phyloP scores from a whole-genome alignment of 2,888 invertebrate species.

The Morpho deidamia region DNA sequence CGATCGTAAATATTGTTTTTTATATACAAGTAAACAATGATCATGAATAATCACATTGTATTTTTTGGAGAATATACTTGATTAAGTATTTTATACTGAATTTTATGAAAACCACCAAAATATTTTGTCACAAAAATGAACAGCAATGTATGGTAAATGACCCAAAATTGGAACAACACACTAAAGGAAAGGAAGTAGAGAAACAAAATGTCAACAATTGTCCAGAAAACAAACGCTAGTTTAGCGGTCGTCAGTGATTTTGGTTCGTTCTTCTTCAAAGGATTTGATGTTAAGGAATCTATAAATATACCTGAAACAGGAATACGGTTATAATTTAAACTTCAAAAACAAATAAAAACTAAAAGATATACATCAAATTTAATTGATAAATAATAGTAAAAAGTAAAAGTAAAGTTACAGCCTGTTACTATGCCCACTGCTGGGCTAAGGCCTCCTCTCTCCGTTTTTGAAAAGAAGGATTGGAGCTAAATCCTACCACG shows the following conservation, averaged over 20 bases:
- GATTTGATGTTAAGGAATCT: constrained; percentile 43
- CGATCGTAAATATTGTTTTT: too few species aligned
- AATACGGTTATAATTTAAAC: not conserved
- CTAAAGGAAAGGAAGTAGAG: constrained; percentile 60
- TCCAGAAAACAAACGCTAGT: constrained; percentile 82
- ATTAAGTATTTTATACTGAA: constrained; percentile 71
- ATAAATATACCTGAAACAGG: constrained; percentile 53
- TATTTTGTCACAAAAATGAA: constrained; percentile 75
- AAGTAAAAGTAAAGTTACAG: too few species aligned
- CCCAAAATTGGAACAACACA: constrained; percentile 71
- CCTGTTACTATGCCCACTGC: too few species aligned
- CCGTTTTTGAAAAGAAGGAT: too few species aligned
- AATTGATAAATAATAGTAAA: too few species aligned
- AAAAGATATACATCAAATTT: not conserved
- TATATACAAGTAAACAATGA: too few species aligned
- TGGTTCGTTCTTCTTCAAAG: constrained; percentile 40
- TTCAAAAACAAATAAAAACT: not conserved
- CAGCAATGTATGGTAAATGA: constrained; percentile 72
- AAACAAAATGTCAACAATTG: constrained; percentile 70
- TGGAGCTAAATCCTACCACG: too few species aligned
- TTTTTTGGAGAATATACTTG: not conserved
- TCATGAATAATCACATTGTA: too few species aligned
- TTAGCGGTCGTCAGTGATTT: constrained; percentile 47
- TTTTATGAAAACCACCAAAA: constrained; percentile 79
- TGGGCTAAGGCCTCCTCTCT: too few species aligned